phyloP scores from a whole-genome alignment of 2,113 vertebrate genomes.

The Sphyrna mokarran region DNA sequence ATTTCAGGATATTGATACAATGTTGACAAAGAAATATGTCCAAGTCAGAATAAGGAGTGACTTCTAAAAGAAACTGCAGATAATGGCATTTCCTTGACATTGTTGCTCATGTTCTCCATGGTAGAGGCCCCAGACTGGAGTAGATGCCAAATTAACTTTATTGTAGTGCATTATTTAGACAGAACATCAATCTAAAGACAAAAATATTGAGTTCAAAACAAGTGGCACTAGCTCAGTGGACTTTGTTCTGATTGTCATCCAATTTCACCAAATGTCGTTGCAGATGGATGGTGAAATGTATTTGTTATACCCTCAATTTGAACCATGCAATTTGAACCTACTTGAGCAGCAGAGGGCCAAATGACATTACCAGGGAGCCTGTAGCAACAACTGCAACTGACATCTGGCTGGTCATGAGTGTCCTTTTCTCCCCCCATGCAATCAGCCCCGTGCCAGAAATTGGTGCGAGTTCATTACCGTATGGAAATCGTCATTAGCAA shows the following conservation, averaged over 20 bases:
- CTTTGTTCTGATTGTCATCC: background rate
- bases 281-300: background rate
- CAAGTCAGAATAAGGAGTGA: background rate
- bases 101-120: background rate
- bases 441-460: no score
- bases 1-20: background rate
- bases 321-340: background rate
- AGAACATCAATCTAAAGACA: no score
- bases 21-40: background rate
- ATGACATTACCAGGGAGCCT: no score
- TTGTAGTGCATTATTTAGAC: background rate
- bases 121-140: background rate
- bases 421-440: no score
- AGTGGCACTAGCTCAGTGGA: background rate
- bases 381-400: no score
- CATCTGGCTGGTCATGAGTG: no score
- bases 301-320: background rate
- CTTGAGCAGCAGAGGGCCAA: no score
- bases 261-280: background rate
- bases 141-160: background rate
- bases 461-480: no score
- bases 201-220: background rate
- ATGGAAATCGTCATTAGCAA: no score
- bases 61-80: background rate
- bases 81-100: background rate